Evolutionary conservation across 2,797 vertebrate genomes (phyloP), one percentile per base, ranked within the genome.

Genomic region (Sternarchorhynchus goeldii): DNA sequence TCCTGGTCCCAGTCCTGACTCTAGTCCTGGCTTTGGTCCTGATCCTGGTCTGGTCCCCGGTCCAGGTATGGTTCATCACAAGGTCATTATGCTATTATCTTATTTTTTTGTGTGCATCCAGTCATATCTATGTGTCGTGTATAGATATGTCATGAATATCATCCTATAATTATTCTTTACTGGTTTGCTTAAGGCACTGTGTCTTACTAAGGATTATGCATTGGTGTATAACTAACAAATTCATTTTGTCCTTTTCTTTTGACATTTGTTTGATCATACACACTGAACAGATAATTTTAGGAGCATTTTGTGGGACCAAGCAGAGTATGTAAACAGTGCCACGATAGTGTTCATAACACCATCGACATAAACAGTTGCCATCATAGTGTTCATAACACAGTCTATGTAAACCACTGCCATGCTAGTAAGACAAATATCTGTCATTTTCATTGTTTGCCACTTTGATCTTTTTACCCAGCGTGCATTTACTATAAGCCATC

Each of bases 401-500:
- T 64, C 73, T 77, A 45, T 65, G 71, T 55, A 55, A 60, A 67
- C 34, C 4, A 56, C 45, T 82, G 12, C 12, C 2, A 72, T 12
- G 16, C 21, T 64, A n/a, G 50, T 58, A 45, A 53, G 31, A 25
- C 8, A 10, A 79, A 63, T 75, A 80, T 63, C 65, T 29, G 12
- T 45, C 75, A 78, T 57, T 29, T 78, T 83, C 78, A 73, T 70
- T 31, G 69, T 88, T 80, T 86, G 84, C 89, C 89, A 86, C 87
- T 92, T 78, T 91, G 90, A 88, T 91, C 86, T 90, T 87, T 87
- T 90, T 85, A 88, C 79, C 86, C 87, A 92, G 91, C 90, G 82
- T 90, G 88, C 91, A 70, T 85, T 90, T 89, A 88, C 85, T 84
- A 84, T 84, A 84, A 82, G 80, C 87, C 88, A 88, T 75, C 90